A percentile compares a stretch with the other conserved stretches of the same genome.
Conservation (phyloP, 2,888 invertebrate genomes). For the Hypomecis atomaria region DNA sequence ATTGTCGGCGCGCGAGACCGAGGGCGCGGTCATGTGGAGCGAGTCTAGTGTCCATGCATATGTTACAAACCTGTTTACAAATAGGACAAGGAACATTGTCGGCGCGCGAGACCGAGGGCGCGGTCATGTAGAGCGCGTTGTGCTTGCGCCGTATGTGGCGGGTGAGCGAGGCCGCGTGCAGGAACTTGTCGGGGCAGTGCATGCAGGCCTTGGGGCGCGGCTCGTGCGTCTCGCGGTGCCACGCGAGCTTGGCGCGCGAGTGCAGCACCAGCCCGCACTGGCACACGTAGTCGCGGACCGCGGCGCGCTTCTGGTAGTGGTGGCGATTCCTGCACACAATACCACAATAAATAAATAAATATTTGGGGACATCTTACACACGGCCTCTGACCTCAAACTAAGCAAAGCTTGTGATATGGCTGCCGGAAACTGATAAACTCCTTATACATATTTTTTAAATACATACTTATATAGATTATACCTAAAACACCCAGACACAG, state of each 20-base stretch:
- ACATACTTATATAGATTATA: too few relatives aligned
- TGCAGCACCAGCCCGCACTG: constrained; percentile 92
- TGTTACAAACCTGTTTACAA: constrained; percentile 88
- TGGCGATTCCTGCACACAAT: constrained; percentile 85
- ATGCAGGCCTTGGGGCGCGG: constrained; percentile 92
- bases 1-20: constrained; percentile 87
- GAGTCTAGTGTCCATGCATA: too few relatives aligned
- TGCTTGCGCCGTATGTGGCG: constrained; percentile 93
- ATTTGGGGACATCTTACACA: too few relatives aligned
- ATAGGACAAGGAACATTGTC: constrained; percentile 92
- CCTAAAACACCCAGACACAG: too few relatives aligned
- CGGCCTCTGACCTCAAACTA: too few relatives aligned
- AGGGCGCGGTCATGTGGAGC: constrained; percentile 86
- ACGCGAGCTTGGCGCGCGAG: constrained; percentile 92
- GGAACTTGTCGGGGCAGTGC: constrained; percentile 94
- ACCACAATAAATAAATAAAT: too few relatives aligned
- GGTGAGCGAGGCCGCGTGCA: constrained; percentile 92
- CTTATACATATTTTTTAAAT: too few relatives aligned
- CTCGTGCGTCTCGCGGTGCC: constrained; percentile 95
- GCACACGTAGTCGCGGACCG: constrained; percentile 88
- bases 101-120: constrained; percentile 85
- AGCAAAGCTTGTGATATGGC: too few relatives aligned
- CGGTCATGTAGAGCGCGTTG: constrained; percentile 88
- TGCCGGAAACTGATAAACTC: too few relatives aligned
- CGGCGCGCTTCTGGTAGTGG: constrained; percentile 89